Evolutionary conservation across 1,140 invertebrate species (phyloP), one percentile per base, ranked within the genome.

Genomic region (Drosophila nasuta): DNA sequence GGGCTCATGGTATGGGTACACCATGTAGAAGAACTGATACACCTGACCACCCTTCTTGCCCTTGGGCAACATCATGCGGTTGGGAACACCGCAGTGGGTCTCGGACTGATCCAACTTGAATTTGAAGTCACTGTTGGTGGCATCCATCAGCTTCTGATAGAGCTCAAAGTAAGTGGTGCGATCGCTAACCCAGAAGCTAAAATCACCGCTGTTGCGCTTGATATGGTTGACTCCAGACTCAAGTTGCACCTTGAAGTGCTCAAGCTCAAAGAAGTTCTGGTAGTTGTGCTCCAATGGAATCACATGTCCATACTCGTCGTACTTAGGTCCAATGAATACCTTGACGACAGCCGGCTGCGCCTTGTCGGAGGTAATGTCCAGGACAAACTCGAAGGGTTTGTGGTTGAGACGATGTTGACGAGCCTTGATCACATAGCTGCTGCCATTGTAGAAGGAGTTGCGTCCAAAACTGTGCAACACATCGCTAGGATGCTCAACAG

Each of bases 51-150:
- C 94, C 68, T 93, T 92, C 65, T 93, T 94, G 77, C 96, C 96
- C 80, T 94, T 95, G 20, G 96, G 96, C 70, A 97, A 82, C 69
- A 96, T 93, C 28, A 96, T 91, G 58, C 95, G 94, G 28, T 94
- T 93, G n/a, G 95, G 95, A 79, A 95, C 94, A 8, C 94, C 94
- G 70, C 93, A 94, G 60, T 93, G 93, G 20, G 93, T 91, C 72
- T 94, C 93, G 7, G 92, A 93, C 89, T 93, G 93, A 69, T 94
- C 93, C 25, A 93, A 57, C 51, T 92, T 93, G 64, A 94, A 93
- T 78, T 94, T 93, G 63, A 92, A 92, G 52, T 92, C 95, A 3
- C 92, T 93, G 63, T 82, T 88, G 69, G 82, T 79, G 73, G 91
- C 91, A 54, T 87, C 88, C 91, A 92, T 87, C 51, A 92, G 75